Percentiles rank a stretch among this genome's conserved stretches.
phyloP scores from a whole-genome alignment of 2,113 vertebrate genomes.

The Aldabrachelys gigantea region DNA sequence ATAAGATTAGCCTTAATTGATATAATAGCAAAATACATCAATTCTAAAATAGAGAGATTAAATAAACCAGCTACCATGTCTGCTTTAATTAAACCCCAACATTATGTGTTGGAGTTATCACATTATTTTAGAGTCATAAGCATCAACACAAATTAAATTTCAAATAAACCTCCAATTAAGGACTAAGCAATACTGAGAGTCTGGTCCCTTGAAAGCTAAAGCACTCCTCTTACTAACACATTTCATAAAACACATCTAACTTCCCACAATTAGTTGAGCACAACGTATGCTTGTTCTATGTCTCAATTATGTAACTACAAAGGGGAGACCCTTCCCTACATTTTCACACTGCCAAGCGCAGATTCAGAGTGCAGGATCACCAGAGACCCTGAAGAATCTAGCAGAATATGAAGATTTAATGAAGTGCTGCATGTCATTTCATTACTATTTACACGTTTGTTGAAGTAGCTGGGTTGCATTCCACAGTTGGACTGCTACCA shows the following conservation, averaged over 20 bases:
- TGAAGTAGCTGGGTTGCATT: not conserved
- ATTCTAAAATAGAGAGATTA: not conserved
- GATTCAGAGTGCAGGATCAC: slow-evolving; percentile 13
- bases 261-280: slow-evolving; percentile 43
- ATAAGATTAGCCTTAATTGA: not conserved
- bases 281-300: slow-evolving; percentile 57
- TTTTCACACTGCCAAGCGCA: slow-evolving; percentile 48
- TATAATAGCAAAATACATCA: not conserved
- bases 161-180: slow-evolving; percentile 57
- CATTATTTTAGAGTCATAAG: slow-evolving; percentile 35
- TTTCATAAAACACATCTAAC: slow-evolving; percentile 53
- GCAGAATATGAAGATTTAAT: slow-evolving; percentile 19
- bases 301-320: slow-evolving; percentile 49
- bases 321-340: slow-evolving; percentile 47
- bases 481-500: fast-evolving
- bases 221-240: slow-evolving; percentile 54
- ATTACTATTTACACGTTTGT: not conserved
- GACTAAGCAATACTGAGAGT: slow-evolving; percentile 50
- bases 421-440: slow-evolving; percentile 1
- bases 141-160: slow-evolving; percentile 45
- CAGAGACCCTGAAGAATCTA: slow-evolving; percentile 35
- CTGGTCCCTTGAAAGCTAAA: slow-evolving; percentile 60
- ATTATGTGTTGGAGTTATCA: slow-evolving; percentile 14
- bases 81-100: not conserved
- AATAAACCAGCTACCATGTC: not conserved